Percentiles rank a stretch among this genome's conserved stretches.
Conservation (phyloP, 2,797 vertebrate genomes). For the Neoniphon sammara region DNA sequence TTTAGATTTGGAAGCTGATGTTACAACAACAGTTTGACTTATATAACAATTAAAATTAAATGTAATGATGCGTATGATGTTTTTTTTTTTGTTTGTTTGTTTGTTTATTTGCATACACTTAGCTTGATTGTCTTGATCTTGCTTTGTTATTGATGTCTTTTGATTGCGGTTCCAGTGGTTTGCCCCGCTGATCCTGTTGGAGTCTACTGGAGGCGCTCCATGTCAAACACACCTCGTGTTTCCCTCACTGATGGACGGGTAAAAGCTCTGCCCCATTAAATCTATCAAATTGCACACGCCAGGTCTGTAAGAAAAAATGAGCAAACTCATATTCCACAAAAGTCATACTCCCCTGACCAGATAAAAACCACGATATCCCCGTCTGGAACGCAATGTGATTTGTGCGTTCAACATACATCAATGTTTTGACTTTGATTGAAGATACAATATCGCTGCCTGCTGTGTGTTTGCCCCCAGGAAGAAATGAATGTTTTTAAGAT, state of each 20-base stretch:
- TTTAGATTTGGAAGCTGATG: not conserved
- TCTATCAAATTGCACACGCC: constrained; percentile 13
- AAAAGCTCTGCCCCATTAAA: constrained; percentile 10
- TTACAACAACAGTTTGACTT: not conserved
- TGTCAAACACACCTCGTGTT: constrained; percentile 18
- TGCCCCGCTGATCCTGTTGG: constrained; percentile 9
- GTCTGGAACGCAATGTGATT: not conserved
- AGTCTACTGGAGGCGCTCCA: constrained; percentile 2
- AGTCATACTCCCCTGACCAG: not conserved
- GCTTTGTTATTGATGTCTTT: constrained; percentile 7
- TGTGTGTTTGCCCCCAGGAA: constrained; percentile 18
- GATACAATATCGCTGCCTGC: not conserved
- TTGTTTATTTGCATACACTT: not conserved
- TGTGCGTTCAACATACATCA: not conserved
- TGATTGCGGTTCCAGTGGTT: constrained; percentile 36
- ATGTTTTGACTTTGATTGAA: constrained; percentile 33
- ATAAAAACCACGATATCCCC: not conserved
- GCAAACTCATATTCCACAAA: not conserved
- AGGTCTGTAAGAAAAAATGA: not conserved
- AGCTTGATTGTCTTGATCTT: not conserved
- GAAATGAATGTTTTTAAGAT: constrained; percentile 40
- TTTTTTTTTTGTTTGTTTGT: too few relatives aligned
- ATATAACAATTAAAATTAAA: constrained; percentile 2
- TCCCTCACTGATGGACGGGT: constrained; percentile 1
- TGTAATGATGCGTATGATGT: not conserved